These are phyloP conservation scores for Neodiprion lecontei DNA, from an alignment of 1,140 invertebrate genomes.

Conservation along the genomic window DNA sequence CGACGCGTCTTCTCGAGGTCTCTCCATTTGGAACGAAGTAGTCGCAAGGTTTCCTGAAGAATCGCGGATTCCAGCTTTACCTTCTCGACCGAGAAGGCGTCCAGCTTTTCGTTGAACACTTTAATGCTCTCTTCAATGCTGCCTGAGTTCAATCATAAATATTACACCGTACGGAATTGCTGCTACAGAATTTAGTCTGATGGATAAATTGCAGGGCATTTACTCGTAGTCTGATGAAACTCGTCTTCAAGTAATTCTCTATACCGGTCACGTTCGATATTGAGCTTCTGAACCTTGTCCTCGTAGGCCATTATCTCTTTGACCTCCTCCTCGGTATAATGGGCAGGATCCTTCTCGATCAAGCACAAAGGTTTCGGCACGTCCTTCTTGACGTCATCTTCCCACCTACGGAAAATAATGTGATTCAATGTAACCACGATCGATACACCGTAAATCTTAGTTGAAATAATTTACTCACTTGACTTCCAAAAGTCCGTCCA, in stretches of 20 bases:
- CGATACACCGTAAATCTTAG: too few relatives aligned
- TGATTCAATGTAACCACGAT: not conserved
- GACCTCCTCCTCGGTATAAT: constrained; percentile 68
- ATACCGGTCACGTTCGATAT: constrained; percentile 67
- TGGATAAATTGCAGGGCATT: not conserved
- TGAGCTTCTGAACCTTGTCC: constrained; percentile 62
- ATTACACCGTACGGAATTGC: too few relatives aligned
- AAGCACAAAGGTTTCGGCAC: constrained; percentile 71
- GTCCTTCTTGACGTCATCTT: constrained; percentile 74
- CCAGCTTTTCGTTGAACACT: constrained; percentile 67
- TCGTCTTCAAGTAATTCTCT: constrained; percentile 65
- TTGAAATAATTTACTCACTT: constrained; percentile 38
- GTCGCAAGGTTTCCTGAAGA: constrained; percentile 62
- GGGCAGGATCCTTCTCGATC: constrained; percentile 64
- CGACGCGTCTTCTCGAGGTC: constrained; percentile 13
- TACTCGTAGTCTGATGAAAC: constrained; percentile 61
- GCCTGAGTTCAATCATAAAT: constrained; percentile 34
- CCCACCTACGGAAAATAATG: constrained; percentile 56
- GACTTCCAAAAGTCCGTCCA: constrained; percentile 75
- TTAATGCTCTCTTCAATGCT: constrained; percentile 61
- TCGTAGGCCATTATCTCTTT: constrained; percentile 65
- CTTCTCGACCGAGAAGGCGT: constrained; percentile 63
- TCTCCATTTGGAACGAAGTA: constrained; percentile 11
- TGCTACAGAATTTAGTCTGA: too few relatives aligned
- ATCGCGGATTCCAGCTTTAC: constrained; percentile 67